Evolutionary conservation across 2,113 vertebrate genomes (phyloP), one percentile per base, ranked within the genome.

Genomic region (Labeo rohita): DNA sequence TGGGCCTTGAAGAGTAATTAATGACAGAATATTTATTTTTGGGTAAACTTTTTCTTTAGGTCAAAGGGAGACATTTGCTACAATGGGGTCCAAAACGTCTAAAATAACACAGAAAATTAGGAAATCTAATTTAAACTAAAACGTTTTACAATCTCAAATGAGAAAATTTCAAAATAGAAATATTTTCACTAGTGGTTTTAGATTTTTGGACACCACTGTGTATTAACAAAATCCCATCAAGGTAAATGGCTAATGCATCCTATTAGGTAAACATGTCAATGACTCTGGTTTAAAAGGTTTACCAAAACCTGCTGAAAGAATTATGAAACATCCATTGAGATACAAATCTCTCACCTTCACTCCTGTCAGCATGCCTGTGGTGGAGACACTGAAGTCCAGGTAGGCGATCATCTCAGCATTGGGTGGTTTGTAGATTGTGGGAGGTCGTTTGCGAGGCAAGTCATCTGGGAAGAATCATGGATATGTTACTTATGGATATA

Each of bases 361-460:
- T 86, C 98, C 98, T 3, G 98, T 99, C 18, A 99, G 97, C 98
- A 99, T 99, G 92, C 98, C 98, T 9, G 98, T 99, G 18, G 98
- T 99, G 83, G 98, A 99, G 76, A 99, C 98, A 56, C 98, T 99
- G 85, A 99, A 99, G 92, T 99, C 98, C 61, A 99, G 94, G 91
- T 99, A 99, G 0, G 98, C 98, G 81, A 99, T 91, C 96, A 99
- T 97, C 92, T 99, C 98, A 4, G 98, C 95, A 2, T 98, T 99
- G 49, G 98, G 98, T 0, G 98, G 98, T 47, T 99, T 99, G 79
- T 99, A 99, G 87, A 98, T 93, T 90, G 97, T 96, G 84, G 96
- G 93, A 59, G 96, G 95, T 2, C 96, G 91, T 87, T 97, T 97
- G 84, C 98, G 96, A 91, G 98, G 97, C 92, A 99, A 95, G 87